Percentiles rank a stretch among this genome's conserved stretches.
Evolutionary conservation across 35 echinoderm and acorn worm species (phyloP).

Genomic region (Ophioderma brevispina): DNA sequence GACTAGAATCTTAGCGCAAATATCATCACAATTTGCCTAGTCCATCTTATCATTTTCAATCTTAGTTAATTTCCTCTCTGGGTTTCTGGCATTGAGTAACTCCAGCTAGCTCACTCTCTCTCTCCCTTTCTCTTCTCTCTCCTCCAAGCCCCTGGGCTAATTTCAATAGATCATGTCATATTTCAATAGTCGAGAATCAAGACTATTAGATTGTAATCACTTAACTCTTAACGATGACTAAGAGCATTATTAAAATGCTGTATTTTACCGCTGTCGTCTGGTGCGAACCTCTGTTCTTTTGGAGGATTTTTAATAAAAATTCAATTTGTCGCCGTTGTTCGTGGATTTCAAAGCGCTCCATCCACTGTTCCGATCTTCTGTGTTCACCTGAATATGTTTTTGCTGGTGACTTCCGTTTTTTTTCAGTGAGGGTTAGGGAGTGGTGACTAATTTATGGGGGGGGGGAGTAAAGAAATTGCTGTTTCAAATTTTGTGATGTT

Average conservation of each 20-base stretch:
- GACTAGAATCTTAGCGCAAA: no score
- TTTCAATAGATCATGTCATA: slow-evolving; percentile 7
- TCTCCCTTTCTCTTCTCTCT: background rate
- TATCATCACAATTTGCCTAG: no score
- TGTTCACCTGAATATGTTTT: background rate
- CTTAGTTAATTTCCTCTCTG: no score
- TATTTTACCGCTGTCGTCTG: background rate
- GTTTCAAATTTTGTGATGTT: no score
- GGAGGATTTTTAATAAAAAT: background rate
- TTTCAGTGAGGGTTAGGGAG: background rate
- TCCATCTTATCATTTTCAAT: no score
- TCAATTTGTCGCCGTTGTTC: slow-evolving; percentile 5
- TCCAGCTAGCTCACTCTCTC: background rate
- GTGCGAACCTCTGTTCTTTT: background rate
- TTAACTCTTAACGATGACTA: background rate
- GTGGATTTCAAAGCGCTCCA: background rate
- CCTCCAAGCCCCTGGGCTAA: background rate
- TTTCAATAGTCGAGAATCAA: background rate
- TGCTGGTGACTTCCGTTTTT: background rate
- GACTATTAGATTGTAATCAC: background rate
- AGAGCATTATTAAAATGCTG: slow-evolving; percentile 3
- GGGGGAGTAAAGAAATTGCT: no score
- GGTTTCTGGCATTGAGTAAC: background rate
- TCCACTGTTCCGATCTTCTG: background rate
- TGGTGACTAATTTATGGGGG: no score